A percentile compares a stretch with the other conserved stretches of the same genome.
Evolutionary conservation across 2,797 vertebrate species (phyloP).

Genomic region (Synanceia verrucosa): DNA sequence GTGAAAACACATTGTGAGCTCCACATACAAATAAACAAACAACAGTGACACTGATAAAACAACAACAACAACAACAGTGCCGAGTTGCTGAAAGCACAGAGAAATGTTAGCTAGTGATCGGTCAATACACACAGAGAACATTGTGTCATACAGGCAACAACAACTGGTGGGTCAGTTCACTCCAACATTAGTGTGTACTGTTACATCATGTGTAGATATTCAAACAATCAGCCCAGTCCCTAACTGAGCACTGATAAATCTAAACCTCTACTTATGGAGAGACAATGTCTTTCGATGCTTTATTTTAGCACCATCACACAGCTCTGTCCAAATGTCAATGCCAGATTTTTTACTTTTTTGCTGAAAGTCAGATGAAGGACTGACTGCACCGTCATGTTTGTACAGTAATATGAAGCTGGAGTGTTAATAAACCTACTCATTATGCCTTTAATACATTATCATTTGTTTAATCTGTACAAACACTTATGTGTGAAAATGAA

Average conservation of each 20-base stretch:
- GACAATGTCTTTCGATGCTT: background rate
- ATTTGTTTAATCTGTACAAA: background rate
- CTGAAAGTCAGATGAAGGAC: background rate
- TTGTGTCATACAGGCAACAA: slow-evolving; percentile 66
- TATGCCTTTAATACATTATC: background rate
- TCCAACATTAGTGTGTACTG: slow-evolving; percentile 18
- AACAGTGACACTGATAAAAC: slow-evolving; percentile 67
- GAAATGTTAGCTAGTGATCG: slow-evolving; percentile 75
- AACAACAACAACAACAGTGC: slow-evolving; percentile 76
- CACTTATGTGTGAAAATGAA: no score
- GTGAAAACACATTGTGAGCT: slow-evolving; percentile 82
- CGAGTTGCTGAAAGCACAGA: slow-evolving; percentile 81
- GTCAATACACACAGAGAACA: slow-evolving; percentile 69
- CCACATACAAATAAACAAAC: slow-evolving; percentile 78
- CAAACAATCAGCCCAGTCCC: background rate
- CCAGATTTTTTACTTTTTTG: background rate
- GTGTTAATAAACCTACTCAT: background rate
- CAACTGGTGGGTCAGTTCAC: slow-evolving; percentile 47
- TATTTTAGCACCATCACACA: background rate
- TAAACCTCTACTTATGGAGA: background rate
- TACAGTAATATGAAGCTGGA: slow-evolving; percentile 3
- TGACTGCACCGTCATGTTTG: background rate
- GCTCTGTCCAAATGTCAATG: slow-evolving; percentile 1
- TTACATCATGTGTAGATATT: background rate
- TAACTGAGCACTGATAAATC: background rate